Percentiles rank a stretch among this genome's conserved stretches.
Conservation (phyloP, 2,113 vertebrate species). For the Gymnarchus niloticus region DNA sequence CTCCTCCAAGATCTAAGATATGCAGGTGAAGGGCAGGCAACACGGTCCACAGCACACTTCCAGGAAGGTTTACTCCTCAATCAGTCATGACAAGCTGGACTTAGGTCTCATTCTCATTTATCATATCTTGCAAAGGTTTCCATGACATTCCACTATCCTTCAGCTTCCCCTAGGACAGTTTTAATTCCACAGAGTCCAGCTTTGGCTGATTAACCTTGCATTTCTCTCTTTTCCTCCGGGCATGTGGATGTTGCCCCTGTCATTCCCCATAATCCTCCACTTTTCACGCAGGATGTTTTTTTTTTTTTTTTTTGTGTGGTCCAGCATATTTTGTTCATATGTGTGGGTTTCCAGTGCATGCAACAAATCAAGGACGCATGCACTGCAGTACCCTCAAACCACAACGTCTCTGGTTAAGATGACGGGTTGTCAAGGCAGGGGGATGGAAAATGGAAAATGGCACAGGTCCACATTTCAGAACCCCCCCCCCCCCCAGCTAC, state of each 20-base stretch:
- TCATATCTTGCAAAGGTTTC: background rate
- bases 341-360: background rate
- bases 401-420: conserved; percentile 24
- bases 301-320: background rate
- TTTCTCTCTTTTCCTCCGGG: background rate
- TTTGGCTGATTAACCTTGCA: background rate
- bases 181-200: background rate
- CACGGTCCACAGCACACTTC: background rate
- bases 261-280: background rate
- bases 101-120: background rate
- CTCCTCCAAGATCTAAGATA: background rate
- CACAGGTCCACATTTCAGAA: conserved; percentile 51
- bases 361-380: conserved; percentile 18
- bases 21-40: background rate
- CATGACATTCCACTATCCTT: background rate
- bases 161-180: background rate
- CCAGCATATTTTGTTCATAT: background rate
- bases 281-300: background rate
- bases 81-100: background rate
- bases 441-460: conserved; percentile 54
- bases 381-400: conserved; percentile 22
- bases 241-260: background rate
- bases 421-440: conserved; percentile 35
- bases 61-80: background rate
- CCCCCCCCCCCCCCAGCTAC: conserved; percentile 46